phyloP scores from a whole-genome alignment of 1,140 invertebrate species.

The Heterodera schachtii region DNA sequence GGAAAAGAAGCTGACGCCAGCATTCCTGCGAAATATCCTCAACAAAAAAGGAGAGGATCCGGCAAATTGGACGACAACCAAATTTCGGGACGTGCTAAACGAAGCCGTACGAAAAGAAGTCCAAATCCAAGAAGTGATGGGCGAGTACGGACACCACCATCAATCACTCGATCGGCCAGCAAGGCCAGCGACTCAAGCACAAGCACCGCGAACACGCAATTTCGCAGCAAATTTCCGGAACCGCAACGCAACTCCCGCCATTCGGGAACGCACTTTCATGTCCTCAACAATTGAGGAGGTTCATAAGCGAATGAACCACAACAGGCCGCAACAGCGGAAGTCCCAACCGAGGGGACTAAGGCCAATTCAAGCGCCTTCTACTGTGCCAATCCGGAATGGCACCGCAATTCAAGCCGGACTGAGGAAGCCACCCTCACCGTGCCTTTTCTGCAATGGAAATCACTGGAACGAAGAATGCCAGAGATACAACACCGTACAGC shows the following conservation, averaged over 20 bases:
- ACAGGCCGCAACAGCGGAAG: background rate
- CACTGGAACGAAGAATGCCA: background rate
- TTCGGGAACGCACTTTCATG: too few species aligned
- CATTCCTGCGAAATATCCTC: conserved; percentile 4
- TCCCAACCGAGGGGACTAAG: background rate
- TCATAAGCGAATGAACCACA: too few species aligned
- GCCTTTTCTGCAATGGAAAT: background rate
- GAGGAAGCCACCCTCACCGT: background rate
- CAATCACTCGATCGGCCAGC: background rate
- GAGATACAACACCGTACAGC: background rate
- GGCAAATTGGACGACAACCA: background rate
- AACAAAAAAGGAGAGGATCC: conserved; percentile 3
- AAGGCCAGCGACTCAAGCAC: too few species aligned
- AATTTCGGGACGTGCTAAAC: background rate
- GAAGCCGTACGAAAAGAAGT: conserved; percentile 4
- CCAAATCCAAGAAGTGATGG: conserved; percentile 1
- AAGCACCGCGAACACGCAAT: too few species aligned
- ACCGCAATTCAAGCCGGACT: too few species aligned
- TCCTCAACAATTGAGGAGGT: background rate
- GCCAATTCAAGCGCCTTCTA: too few species aligned
- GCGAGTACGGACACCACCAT: conserved; percentile 3
- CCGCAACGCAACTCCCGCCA: too few species aligned
- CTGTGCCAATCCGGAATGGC: too few species aligned
- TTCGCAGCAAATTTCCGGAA: too few species aligned
- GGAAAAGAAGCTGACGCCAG: conserved; percentile 1